A percentile compares a stretch with the other conserved stretches of the same genome.
Evolutionary conservation across 2,797 vertebrate genomes (phyloP).

Genomic region (Leptoclinus maculatus): DNA sequence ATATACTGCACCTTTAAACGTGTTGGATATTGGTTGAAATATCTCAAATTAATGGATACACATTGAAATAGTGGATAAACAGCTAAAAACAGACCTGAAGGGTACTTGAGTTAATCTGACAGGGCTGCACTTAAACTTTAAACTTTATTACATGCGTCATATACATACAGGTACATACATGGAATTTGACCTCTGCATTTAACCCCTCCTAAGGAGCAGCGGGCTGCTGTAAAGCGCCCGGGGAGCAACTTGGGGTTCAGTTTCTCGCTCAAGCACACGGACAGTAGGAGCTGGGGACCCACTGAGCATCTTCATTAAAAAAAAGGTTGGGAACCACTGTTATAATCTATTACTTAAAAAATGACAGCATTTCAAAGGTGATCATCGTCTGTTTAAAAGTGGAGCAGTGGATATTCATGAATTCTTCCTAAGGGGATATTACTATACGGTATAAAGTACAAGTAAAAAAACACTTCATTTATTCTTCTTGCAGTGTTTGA

Average conservation of each 20-base stretch:
- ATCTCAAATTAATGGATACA: neutral
- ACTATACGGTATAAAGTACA: neutral
- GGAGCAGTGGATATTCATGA: neutral
- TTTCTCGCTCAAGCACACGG: too few relatives aligned
- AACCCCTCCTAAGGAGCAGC: neutral
- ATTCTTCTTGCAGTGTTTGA: neutral
- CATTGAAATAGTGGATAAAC: neutral
- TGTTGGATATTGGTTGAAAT: neutral
- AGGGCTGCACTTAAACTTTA: neutral
- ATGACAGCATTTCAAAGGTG: neutral
- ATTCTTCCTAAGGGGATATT: neutral
- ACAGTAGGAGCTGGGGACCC: too few relatives aligned
- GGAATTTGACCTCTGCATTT: neutral
- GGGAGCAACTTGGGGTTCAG: too few relatives aligned
- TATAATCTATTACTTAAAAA: neutral
- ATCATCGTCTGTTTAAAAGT: neutral
- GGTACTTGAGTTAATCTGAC: neutral
- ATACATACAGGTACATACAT: neutral
- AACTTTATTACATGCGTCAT: neutral
- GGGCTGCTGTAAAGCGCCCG: neutral
- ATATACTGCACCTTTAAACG: neutral
- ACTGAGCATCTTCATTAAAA: neutral
- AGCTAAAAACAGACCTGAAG: neutral
- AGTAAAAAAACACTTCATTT: neutral
- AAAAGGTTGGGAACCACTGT: neutral